phyloP scores from a whole-genome alignment of 2,888 invertebrate species.

The Dynastes maya region DNA sequence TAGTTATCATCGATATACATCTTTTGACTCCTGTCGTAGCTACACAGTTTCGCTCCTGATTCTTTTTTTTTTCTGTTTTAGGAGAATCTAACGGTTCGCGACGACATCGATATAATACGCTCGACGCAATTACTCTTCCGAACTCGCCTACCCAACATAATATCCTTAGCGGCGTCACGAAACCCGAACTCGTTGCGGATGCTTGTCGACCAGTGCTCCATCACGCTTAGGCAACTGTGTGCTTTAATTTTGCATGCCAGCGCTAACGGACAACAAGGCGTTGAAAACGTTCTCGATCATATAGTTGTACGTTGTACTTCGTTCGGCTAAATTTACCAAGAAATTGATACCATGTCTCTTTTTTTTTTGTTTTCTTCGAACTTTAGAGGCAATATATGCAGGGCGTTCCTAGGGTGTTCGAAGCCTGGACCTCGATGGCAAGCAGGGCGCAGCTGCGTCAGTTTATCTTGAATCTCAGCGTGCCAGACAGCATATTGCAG shows the following conservation, averaged over 20 bases:
- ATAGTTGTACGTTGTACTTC: constrained; percentile 65
- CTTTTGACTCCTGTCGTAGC: no score
- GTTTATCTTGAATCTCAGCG: constrained; percentile 62
- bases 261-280: constrained; percentile 67
- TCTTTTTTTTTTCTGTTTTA: constrained; percentile 55
- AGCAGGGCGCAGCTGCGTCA: constrained; percentile 62
- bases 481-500: constrained; percentile 63
- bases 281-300: constrained; percentile 67
- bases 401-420: constrained; percentile 64
- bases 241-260: constrained; percentile 65
- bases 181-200: constrained; percentile 60
- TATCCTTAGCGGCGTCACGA: constrained; percentile 61
- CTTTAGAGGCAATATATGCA: constrained; percentile 63
- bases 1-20: no score
- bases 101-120: constrained; percentile 67
- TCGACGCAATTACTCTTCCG: constrained; percentile 65
- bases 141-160: constrained; percentile 64
- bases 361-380: neutral
- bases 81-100: constrained; percentile 62
- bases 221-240: constrained; percentile 62
- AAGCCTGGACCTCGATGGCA: constrained; percentile 65
- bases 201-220: constrained; percentile 62
- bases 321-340: neutral
- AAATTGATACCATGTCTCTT: neutral
- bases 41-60: neutral